These are phyloP conservation scores for Gibbula magus DNA, from an alignment of 2,888 invertebrate species.

Conservation along the genomic window DNA sequence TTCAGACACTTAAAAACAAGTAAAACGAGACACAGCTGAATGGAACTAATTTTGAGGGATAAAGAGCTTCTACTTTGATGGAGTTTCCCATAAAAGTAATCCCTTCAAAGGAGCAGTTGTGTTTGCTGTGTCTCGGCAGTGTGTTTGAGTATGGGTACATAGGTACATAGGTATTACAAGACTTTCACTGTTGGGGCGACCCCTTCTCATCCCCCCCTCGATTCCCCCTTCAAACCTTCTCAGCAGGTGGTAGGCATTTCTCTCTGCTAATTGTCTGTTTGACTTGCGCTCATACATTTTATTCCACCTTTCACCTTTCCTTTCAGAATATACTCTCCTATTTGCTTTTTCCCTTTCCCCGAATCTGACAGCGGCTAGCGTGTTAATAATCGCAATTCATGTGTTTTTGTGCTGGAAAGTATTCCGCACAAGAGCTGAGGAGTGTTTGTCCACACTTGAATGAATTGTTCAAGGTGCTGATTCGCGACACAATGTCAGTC, in stretches of 20 bases:
- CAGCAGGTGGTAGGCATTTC: slow-evolving; percentile 10
- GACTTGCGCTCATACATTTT: not conserved
- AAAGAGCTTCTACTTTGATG: no score
- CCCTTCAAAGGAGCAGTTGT: no score
- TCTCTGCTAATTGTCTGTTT: not conserved
- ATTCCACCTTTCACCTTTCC: not conserved
- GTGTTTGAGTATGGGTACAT: no score
- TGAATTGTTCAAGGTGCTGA: not conserved
- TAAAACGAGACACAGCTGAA: no score
- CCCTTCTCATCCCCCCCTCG: no score
- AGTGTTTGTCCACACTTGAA: not conserved
- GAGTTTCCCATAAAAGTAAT: no score
- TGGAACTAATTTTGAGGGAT: no score
- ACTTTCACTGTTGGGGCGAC: no score
- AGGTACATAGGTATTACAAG: no score
- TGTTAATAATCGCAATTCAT: slow-evolving; percentile 3
- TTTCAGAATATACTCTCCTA: not conserved
- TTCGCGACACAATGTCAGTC: not conserved
- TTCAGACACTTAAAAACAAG: no score
- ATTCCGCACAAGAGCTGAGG: not conserved
- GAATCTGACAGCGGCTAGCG: not conserved
- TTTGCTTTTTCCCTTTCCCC: not conserved
- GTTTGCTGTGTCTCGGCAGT: no score
- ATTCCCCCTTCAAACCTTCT: not conserved
- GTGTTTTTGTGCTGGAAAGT: not conserved